phyloP scores from a whole-genome alignment of 2,797 vertebrate species.

The Strix occidentalis region DNA sequence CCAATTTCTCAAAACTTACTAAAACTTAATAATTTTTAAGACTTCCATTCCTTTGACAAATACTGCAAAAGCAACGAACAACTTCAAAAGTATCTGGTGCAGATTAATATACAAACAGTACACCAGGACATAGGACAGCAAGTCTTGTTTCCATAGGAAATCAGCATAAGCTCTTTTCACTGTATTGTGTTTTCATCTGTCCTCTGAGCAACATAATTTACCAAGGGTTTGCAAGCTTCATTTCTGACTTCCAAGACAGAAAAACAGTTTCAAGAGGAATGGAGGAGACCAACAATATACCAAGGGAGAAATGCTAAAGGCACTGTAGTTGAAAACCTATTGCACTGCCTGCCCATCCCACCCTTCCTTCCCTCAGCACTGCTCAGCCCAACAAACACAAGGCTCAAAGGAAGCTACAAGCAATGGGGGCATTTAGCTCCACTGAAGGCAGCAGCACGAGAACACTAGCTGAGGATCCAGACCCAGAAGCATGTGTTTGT shows the following conservation, averaged over 20 bases:
- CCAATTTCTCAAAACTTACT: neutral
- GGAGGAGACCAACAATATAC: too few relatives aligned
- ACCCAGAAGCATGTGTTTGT: too few relatives aligned
- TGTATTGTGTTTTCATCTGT: neutral
- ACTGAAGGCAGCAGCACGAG: too few relatives aligned
- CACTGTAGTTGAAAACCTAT: too few relatives aligned
- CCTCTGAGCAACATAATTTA: neutral
- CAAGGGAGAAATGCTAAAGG: too few relatives aligned
- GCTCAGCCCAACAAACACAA: too few relatives aligned
- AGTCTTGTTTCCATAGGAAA: neutral
- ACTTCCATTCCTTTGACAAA: neutral
- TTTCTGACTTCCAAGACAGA: neutral
- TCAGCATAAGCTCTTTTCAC: neutral
- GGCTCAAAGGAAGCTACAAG: too few relatives aligned
- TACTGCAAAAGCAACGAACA: neutral
- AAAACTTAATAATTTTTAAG: neutral
- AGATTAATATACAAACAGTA: neutral
- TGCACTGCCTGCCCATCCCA: too few relatives aligned
- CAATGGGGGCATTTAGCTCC: too few relatives aligned
- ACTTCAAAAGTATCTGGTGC: neutral
- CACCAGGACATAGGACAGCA: neutral
- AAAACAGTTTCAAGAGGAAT: neutral
- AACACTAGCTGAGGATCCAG: too few relatives aligned
- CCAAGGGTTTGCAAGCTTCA: neutral
- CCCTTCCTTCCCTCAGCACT: too few relatives aligned